A percentile compares a stretch with the other conserved stretches of the same genome.
Evolutionary conservation across 2,113 vertebrate genomes (phyloP).

Genomic region (Trichechus manatus): DNA sequence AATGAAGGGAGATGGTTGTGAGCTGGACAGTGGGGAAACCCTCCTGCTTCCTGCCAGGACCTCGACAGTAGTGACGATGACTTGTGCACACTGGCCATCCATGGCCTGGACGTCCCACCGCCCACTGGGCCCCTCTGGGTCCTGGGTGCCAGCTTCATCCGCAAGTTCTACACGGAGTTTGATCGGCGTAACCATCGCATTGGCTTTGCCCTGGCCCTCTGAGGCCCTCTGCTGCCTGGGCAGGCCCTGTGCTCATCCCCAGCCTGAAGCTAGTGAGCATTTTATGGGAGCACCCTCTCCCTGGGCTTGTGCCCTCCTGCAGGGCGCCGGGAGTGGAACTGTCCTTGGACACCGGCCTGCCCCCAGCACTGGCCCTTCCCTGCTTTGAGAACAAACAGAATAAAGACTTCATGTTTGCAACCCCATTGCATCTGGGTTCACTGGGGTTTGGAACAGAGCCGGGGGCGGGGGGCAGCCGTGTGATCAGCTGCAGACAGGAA

Average conservation of each 20-base stretch:
- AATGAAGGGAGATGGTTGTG: background rate
- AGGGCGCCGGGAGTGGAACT: background rate
- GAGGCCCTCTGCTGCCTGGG: conserved; percentile 74
- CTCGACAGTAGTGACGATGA: conserved; percentile 91
- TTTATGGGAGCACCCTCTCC: background rate
- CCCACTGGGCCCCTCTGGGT: conserved; percentile 96
- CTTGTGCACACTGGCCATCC: conserved; percentile 93
- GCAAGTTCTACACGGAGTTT: conserved; percentile 97
- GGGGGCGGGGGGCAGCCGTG: background rate
- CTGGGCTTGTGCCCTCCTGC: background rate
- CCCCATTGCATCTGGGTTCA: background rate
- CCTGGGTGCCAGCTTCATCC: conserved; percentile 96
- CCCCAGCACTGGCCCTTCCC: background rate
- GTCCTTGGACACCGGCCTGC: background rate
- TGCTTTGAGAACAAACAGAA: conserved; percentile 67
- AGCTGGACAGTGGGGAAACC: background rate
- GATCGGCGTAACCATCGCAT: conserved; percentile 96
- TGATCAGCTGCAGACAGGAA: background rate
- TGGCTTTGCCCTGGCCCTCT: conserved; percentile 95
- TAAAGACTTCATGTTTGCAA: conserved; percentile 73
- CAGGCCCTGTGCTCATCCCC: background rate
- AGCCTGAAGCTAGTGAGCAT: background rate
- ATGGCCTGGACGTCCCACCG: conserved; percentile 93
- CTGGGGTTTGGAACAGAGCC: background rate
- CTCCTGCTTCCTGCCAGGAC: conserved; percentile 87